Base-by-base conservation (phyloP, 2,888 invertebrate species). In the Xestobium rufovillosum region DNA sequence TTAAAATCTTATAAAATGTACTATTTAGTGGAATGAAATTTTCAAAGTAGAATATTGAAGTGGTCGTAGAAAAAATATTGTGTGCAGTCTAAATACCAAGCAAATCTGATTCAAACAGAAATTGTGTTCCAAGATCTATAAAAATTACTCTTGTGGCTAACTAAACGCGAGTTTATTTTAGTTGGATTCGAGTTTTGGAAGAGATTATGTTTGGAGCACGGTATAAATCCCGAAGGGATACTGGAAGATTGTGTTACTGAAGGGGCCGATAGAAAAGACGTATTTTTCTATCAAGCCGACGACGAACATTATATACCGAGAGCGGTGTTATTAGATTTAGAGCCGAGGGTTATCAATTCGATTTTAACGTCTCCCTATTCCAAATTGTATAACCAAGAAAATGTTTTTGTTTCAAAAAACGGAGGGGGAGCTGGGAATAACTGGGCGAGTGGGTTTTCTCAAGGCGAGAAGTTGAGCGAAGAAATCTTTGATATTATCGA, bases 101-200 rank as follows among this genome's bases (percentile, higher is more conserved):
- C n/a, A n/a, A n/a, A n/a, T n/a, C n/a, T n/a, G n/a, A n/a, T n/a
- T n/a, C n/a, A n/a, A n/a, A n/a, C n/a, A n/a, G n/a, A n/a, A n/a
- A n/a, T n/a, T n/a, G n/a, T n/a, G n/a, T n/a, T n/a, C n/a, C n/a
- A n/a, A n/a, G n/a, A n/a, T n/a, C n/a, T n/a, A n/a, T n/a, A n/a
- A n/a, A n/a, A n/a, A n/a, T n/a, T n/a, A n/a, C n/a, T n/a, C n/a
- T n/a, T n/a, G n/a, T n/a, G n/a, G n/a, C n/a, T n/a, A n/a, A n/a
- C n/a, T n/a, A n/a, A n/a, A n/a, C n/a, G n/a, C n/a, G n/a, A n/a
- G n/a, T 27, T 33, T 40, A 48, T 63, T 66, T 28, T 46, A 83
- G 85, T 92, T 75, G 98, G 97, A 17, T 95, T 96, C 68, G 97
- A 97, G 67, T 98, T 98, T 70, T 98, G 97, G 98, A 96, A 97